Evolutionary conservation across 2,113 vertebrate species (phyloP).

Genomic region (Clarias magur): DNA sequence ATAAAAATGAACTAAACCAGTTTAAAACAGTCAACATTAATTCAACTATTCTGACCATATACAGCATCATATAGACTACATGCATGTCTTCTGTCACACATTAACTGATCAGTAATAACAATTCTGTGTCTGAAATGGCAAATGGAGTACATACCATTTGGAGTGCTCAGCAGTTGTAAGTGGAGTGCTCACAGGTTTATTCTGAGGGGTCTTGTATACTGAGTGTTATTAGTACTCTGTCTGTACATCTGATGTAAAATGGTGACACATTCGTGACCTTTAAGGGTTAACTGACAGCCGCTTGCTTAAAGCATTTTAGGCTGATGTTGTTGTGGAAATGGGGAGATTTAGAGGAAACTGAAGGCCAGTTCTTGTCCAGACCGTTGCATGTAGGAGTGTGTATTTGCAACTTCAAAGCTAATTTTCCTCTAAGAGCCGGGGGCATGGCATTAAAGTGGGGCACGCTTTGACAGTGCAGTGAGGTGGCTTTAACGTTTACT

Average conservation of each 20-base stretch:
- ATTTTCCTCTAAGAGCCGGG: slow-evolving; percentile 47
- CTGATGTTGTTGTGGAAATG: slow-evolving; percentile 66
- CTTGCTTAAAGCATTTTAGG: slow-evolving; percentile 55
- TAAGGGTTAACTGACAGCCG: slow-evolving; percentile 63
- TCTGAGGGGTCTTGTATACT: slow-evolving; percentile 43
- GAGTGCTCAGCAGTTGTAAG: slow-evolving; percentile 15
- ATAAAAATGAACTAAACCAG: not conserved
- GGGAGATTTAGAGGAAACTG: slow-evolving; percentile 60
- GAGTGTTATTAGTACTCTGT: slow-evolving; percentile 35
- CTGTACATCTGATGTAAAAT: slow-evolving; percentile 42
- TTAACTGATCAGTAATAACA: not conserved
- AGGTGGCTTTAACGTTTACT: slow-evolving; percentile 18
- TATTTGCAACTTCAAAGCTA: slow-evolving; percentile 46
- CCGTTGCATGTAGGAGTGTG: slow-evolving; percentile 43
- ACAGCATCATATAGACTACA: not conserved
- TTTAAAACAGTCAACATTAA: not conserved
- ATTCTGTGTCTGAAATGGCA: not conserved
- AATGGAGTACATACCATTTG: slow-evolving; percentile 45
- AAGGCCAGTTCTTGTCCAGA: slow-evolving; percentile 51
- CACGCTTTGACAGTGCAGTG: slow-evolving; percentile 11
- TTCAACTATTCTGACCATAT: not conserved
- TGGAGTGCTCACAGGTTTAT: not conserved
- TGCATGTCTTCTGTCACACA: not conserved
- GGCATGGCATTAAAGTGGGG: slow-evolving; percentile 33
- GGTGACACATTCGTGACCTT: slow-evolving; percentile 68